phyloP scores from a whole-genome alignment of 2,888 invertebrate genomes.

The Drosophila macrospina region DNA sequence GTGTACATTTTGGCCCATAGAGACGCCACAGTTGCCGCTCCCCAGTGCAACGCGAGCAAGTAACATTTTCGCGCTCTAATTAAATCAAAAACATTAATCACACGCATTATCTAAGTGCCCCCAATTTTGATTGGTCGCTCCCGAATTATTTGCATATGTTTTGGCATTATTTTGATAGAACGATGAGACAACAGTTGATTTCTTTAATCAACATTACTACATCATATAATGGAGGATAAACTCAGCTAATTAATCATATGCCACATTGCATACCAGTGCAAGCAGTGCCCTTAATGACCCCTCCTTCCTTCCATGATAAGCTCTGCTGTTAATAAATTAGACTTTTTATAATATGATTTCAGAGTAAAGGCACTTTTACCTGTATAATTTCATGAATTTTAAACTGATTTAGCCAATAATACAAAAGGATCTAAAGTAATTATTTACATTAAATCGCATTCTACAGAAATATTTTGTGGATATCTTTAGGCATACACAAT shows the following conservation, averaged over 20 bases:
- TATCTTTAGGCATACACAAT: conserved; percentile 12
- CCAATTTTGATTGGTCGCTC: conserved; percentile 44
- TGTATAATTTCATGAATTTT: not conserved
- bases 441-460: conserved; percentile 19
- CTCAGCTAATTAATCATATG: not conserved
- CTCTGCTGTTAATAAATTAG: not conserved
- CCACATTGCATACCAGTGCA: conserved; percentile 2
- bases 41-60: conserved; percentile 20
- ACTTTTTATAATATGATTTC: not conserved
- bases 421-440: not conserved
- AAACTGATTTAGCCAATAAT: not conserved
- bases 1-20: conserved; percentile 35
- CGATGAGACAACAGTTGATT: conserved; percentile 51
- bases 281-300: conserved; percentile 5
- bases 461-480: conserved; percentile 2
- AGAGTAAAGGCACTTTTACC: not conserved
- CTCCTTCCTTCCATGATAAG: too few species aligned
- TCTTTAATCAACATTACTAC: conserved; percentile 46
- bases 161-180: conserved; percentile 49
- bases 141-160: conserved; percentile 32
- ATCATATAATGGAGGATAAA: not conserved
- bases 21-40: conserved; percentile 31
- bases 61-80: conserved; percentile 57
- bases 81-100: conserved; percentile 75
- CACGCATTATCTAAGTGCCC: conserved; percentile 58